Evolutionary conservation across 2,113 vertebrate species (phyloP), one percentile per base, ranked within the genome.

Genomic region (Datnioides undecimradiatus): DNA sequence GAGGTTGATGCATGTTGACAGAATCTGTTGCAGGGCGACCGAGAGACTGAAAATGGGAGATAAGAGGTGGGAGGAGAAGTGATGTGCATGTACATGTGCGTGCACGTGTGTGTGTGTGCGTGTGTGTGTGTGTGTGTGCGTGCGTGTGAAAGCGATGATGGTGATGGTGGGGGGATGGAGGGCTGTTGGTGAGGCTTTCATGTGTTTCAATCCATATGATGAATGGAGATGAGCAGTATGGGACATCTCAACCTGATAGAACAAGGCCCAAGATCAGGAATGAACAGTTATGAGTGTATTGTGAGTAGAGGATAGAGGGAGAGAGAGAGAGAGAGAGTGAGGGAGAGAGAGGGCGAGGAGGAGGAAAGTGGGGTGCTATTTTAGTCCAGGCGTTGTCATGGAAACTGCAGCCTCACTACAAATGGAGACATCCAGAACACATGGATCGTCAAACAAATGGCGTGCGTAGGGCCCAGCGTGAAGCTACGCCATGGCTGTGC

Each of bases 321-420:
- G 41, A 36, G 45, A 59, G 84, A 73, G 54, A 55, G 80, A 72
- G 58, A 57, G 33, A 19, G 49, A 67, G 43, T 54, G 73, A 65
- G 73, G 49, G 63, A 51, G 76, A 48, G 70, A 58, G 60, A 29
- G 68, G 46, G 34, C 64, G 75, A 52, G 73, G 63, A 71, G 54
- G 64, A 48, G 76, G 49, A 51, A 78, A 86, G 81, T 34, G 85
- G 81, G 84, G 82, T 90, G 93, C 95, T 95, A 95, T 95, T 95
- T 95, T 94, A 88, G 87, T 89, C 87, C 62, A 58, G 82, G 72
- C 76, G 94, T 95, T 93, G 93, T 93, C 93, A 95, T 95, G 92
- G 95, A 95, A 95, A 95, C 95, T 94, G 93, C 93, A 93, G 93
- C 94, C 90, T 94, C 92, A 93, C 92, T 93, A 94, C 92, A 94